Conservation (phyloP, 2,113 vertebrate species). For the Chloropsis cyanopogon region DNA sequence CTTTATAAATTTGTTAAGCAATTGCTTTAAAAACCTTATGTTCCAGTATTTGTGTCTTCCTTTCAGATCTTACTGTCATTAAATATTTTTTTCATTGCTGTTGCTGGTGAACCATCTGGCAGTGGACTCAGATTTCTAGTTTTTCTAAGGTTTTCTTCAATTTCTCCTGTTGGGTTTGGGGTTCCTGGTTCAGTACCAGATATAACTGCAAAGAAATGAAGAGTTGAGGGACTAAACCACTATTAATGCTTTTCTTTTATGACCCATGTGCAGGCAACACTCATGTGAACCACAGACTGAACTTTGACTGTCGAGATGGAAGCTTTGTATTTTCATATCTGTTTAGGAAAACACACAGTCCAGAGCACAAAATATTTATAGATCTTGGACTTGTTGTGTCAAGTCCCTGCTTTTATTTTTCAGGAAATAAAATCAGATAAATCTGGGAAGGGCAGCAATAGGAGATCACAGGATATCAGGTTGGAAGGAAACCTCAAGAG, state of each 20-base stretch:
- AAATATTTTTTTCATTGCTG: background rate
- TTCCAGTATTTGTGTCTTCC: background rate
- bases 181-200: background rate
- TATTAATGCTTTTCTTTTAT: background rate
- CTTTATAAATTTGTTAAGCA: background rate
- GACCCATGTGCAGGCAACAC: background rate
- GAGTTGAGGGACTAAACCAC: background rate
- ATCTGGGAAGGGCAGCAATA: background rate
- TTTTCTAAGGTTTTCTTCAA: background rate
- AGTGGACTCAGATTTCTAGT: background rate
- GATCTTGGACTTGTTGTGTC: background rate
- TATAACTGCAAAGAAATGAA: constrained; percentile 16
- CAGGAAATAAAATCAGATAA: background rate
- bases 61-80: background rate
- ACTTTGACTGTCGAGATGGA: background rate
- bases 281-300: background rate
- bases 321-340: background rate
- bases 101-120: constrained; percentile 12
- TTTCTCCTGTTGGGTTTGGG: background rate
- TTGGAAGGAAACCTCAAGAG: background rate
- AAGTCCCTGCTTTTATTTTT: background rate
- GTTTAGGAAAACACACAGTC: background rate
- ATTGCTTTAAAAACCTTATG: background rate
- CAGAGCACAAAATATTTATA: background rate
- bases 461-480: background rate